phyloP scores from a whole-genome alignment of 2,797 vertebrate species.

The Ibycter americanus region DNA sequence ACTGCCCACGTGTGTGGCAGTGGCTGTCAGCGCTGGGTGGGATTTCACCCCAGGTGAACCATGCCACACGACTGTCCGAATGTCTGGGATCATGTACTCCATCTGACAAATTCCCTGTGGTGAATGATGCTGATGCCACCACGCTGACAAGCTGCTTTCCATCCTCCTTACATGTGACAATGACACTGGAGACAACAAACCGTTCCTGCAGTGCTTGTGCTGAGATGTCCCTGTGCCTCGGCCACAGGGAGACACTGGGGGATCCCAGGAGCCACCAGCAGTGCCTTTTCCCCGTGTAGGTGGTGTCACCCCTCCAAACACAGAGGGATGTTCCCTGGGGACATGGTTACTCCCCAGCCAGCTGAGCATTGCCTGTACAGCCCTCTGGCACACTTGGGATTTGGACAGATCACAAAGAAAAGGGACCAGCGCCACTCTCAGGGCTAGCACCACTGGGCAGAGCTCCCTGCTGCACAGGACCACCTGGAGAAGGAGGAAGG shows the following conservation, averaged over 20 bases:
- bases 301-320: neutral
- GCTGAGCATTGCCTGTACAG: neutral
- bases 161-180: neutral
- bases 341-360: neutral
- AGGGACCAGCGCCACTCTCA: neutral
- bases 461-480: rapidly evolving
- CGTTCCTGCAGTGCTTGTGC: neutral
- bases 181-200: neutral
- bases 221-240: too few relatives aligned
- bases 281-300: neutral
- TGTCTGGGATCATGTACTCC: neutral
- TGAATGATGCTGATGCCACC: neutral
- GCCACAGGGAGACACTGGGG: neutral
- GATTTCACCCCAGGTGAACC: neutral
- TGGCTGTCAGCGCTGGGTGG: neutral
- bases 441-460: neutral
- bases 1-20: neutral
- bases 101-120: neutral
- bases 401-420: neutral
- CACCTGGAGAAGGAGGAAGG: neutral
- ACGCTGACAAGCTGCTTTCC: neutral
- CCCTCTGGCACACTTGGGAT: neutral
- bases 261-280: neutral
- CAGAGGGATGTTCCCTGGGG: neutral
- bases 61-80: rapidly evolving